Evolutionary conservation across 2,888 invertebrate genomes (phyloP).

Genomic region (Cataglyphis rosenhaueri): DNA sequence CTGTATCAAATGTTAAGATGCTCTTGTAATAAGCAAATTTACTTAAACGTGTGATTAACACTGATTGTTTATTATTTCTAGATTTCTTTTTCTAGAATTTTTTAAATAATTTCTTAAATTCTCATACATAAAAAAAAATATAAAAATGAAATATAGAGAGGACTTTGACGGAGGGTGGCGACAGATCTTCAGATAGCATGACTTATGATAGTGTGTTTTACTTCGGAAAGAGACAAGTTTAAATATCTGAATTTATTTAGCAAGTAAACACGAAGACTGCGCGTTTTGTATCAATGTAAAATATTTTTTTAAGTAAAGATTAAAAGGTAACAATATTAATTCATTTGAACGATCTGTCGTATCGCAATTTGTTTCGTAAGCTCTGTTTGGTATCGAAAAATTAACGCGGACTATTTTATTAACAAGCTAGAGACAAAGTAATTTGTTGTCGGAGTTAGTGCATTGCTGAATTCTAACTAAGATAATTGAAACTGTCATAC

Average conservation of each 20-base stretch:
- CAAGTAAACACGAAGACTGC: background rate
- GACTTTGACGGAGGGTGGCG: background rate
- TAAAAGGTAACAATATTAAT: slow-evolving; percentile 54
- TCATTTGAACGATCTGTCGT: slow-evolving; percentile 38
- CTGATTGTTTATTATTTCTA: background rate
- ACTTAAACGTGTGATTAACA: background rate
- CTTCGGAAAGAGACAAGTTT: background rate
- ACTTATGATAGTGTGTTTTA: background rate
- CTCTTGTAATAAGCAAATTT: background rate
- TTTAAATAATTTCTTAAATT: background rate
- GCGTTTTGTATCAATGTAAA: background rate
- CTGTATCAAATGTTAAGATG: background rate
- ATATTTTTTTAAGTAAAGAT: background rate
- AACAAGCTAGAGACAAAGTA: slow-evolving; percentile 26
- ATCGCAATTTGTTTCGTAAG: background rate
- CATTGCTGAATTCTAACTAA: slow-evolving; percentile 8
- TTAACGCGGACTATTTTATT: slow-evolving; percentile 5
- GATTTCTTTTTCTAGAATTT: background rate
- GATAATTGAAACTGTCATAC: slow-evolving; percentile 30
- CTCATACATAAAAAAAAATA: background rate
- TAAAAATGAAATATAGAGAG: background rate
- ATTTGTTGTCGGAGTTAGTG: slow-evolving; percentile 14
- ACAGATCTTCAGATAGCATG: background rate
- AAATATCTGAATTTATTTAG: slow-evolving; percentile 19
- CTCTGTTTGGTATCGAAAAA: slow-evolving; percentile 17